phyloP scores from a whole-genome alignment of 2,797 vertebrate genomes.

The Molossus alvarezi region DNA sequence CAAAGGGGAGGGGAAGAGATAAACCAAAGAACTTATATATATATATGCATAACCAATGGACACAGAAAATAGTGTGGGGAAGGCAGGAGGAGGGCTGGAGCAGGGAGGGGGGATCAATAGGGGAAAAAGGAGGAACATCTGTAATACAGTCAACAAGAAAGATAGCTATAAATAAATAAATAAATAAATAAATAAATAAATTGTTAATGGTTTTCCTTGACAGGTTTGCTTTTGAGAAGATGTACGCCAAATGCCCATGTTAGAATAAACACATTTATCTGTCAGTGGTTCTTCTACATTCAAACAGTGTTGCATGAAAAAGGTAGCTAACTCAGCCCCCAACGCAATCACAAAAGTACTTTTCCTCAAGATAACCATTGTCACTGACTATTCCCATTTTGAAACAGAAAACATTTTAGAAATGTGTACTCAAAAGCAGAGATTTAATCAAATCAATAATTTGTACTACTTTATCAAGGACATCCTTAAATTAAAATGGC shows the following conservation, averaged over 20 bases:
- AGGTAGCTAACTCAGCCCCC: background rate
- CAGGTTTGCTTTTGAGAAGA: background rate
- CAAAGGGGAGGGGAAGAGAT: too few relatives aligned
- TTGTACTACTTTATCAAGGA: background rate
- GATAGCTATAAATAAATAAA: too few relatives aligned
- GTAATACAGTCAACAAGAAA: too few relatives aligned
- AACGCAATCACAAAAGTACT: background rate
- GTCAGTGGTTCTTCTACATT: background rate
- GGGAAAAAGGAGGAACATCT: too few relatives aligned
- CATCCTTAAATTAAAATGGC: conserved; percentile 4
- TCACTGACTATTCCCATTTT: background rate
- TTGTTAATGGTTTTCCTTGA: background rate
- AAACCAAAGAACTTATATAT: too few relatives aligned
- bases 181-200: background rate
- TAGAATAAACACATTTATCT: background rate
- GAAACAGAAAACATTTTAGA: conserved; percentile 14
- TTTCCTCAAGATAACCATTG: background rate
- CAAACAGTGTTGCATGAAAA: background rate
- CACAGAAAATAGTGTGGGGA: too few relatives aligned
- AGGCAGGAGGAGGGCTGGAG: too few relatives aligned
- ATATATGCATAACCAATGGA: too few relatives aligned
- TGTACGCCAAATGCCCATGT: background rate
- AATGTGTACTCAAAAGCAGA: background rate
- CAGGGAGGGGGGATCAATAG: too few relatives aligned
- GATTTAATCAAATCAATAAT: background rate